phyloP scores from a whole-genome alignment of 2,888 invertebrate genomes.

The Resseliella maxima region DNA sequence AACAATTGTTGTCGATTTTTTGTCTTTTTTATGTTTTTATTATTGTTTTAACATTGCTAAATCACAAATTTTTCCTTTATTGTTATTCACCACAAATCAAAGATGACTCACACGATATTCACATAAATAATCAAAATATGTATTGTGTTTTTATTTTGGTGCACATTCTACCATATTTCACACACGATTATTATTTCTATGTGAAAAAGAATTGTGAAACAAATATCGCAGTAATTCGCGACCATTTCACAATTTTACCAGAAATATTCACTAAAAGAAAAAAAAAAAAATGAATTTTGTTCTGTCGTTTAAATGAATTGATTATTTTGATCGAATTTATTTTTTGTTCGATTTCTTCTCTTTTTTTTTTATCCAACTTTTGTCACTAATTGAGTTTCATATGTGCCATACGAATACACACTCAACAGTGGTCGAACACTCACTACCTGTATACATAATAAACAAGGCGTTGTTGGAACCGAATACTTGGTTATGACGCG shows the following conservation, averaged over 20 bases:
- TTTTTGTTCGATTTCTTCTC: background rate
- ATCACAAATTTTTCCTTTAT: too few species aligned
- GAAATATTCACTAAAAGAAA: too few species aligned
- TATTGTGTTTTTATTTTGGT: too few species aligned
- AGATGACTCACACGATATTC: background rate
- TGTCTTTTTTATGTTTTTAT: too few species aligned
- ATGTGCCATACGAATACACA: background rate
- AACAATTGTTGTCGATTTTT: background rate
- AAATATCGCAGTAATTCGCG: too few species aligned
- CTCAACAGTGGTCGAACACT: conserved; percentile 24
- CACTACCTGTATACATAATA: background rate
- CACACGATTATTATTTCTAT: too few species aligned
- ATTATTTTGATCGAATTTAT: background rate
- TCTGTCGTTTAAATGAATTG: background rate
- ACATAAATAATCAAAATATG: background rate
- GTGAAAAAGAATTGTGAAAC: too few species aligned
- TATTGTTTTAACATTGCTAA: too few species aligned
- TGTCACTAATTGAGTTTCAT: conserved; percentile 10
- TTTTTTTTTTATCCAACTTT: conserved; percentile 5
- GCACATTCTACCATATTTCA: too few species aligned
- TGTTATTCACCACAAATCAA: too few species aligned
- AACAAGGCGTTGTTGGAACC: background rate
- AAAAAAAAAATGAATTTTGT: too few species aligned
- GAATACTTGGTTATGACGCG: background rate
- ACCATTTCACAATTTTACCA: too few species aligned